Percentiles rank a stretch among this genome's conserved stretches.
Evolutionary conservation across 2,797 vertebrate species (phyloP).

Genomic region (Tangara arthus): DNA sequence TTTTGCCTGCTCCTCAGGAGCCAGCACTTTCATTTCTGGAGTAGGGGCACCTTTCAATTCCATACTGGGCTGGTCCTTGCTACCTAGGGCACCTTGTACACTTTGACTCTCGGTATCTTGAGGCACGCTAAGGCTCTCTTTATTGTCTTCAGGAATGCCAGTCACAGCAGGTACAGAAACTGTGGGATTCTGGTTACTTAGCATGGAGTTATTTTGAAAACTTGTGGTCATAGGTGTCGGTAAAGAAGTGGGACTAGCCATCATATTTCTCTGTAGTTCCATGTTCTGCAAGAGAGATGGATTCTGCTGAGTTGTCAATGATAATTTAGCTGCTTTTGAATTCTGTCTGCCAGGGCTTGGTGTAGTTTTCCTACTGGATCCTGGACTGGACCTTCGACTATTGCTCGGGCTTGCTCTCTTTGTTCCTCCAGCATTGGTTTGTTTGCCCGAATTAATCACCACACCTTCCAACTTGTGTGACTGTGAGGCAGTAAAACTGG

Average conservation of each 20-base stretch:
- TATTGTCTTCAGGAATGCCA: constrained; percentile 77
- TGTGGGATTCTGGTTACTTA: constrained; percentile 77
- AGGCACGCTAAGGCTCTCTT: constrained; percentile 77
- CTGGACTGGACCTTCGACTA: constrained; percentile 92
- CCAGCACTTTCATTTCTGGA: constrained; percentile 81
- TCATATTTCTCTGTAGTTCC: constrained; percentile 84
- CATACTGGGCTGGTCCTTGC: constrained; percentile 81
- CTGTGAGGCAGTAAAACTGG: constrained; percentile 76
- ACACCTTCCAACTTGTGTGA: constrained; percentile 78
- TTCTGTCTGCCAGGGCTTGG: constrained; percentile 96
- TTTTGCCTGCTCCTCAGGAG: constrained; percentile 78
- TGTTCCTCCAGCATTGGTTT: constrained; percentile 79
- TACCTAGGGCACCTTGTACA: constrained; percentile 68
- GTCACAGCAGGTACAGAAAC: constrained; percentile 70
- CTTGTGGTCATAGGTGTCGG: constrained; percentile 75
- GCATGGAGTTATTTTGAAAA: constrained; percentile 75
- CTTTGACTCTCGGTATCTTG: constrained; percentile 78
- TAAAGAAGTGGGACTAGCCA: constrained; percentile 82
- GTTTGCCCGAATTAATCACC: constrained; percentile 88
- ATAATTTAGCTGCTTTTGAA: constrained; percentile 84
- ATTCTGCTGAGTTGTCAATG: constrained; percentile 81
- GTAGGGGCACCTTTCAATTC: constrained; percentile 76
- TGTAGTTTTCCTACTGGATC: constrained; percentile 92
- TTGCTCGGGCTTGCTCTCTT: constrained; percentile 95
- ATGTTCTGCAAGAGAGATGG: constrained; percentile 78